Conservation (phyloP, 2,113 vertebrate genomes). For the Ascaphus truei region DNA sequence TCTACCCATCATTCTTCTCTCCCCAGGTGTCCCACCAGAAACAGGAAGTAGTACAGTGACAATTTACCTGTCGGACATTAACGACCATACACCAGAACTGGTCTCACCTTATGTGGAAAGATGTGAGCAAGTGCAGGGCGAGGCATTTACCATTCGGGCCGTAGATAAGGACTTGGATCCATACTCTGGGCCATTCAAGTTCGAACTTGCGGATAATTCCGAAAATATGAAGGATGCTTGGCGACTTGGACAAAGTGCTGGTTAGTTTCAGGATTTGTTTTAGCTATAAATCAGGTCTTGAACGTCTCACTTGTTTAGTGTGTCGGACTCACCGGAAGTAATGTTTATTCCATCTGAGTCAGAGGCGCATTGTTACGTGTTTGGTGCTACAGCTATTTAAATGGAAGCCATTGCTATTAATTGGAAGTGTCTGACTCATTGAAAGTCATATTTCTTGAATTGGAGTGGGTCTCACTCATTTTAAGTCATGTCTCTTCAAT, state of each 20-base stretch:
- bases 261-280: slow-evolving; percentile 34
- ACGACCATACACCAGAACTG: slow-evolving; percentile 60
- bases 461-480: too few species aligned
- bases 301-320: too few species aligned
- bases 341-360: too few species aligned
- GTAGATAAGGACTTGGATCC: slow-evolving; percentile 53
- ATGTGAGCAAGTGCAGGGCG: slow-evolving; percentile 49
- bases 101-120: slow-evolving; percentile 30
- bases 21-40: slow-evolving; percentile 56
- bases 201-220: slow-evolving; percentile 46
- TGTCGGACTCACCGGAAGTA: too few species aligned
- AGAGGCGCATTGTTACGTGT: background rate
- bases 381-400: background rate
- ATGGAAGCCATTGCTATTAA: too few species aligned
- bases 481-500: too few species aligned
- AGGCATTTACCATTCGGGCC: slow-evolving; percentile 42
- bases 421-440: too few species aligned
- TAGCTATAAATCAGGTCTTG: too few species aligned
- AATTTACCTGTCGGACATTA: slow-evolving; percentile 64
- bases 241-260: slow-evolving; percentile 50
- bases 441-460: too few species aligned
- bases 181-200: slow-evolving; percentile 60
- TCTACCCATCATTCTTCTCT: too few species aligned
- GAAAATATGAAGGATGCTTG: slow-evolving; percentile 45
- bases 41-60: slow-evolving; percentile 59